phyloP scores from a whole-genome alignment of 2,797 vertebrate genomes.

The Paedocypris micromegethes region DNA sequence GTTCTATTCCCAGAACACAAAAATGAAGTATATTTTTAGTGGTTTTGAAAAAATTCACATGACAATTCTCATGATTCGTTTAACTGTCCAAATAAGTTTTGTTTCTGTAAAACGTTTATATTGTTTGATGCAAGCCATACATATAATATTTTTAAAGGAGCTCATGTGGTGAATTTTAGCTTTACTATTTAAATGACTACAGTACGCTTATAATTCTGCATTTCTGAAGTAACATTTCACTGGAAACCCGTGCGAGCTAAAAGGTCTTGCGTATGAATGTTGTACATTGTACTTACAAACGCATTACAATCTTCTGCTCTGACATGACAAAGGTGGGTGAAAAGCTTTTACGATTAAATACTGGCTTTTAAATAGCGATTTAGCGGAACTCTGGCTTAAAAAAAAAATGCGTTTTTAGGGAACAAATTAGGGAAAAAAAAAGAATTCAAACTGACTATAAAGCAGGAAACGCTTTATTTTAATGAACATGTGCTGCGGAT shows the following conservation, averaged over 20 bases:
- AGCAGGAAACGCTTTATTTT: too few relatives aligned
- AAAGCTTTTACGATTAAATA: constrained; percentile 12
- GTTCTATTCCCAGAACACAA: background rate
- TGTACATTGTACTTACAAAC: constrained; percentile 21
- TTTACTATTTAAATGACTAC: background rate
- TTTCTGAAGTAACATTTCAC: constrained; percentile 1
- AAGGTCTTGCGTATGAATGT: constrained; percentile 9
- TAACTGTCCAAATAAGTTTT: too few relatives aligned
- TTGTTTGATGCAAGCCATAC: too few relatives aligned
- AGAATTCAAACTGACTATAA: too few relatives aligned
- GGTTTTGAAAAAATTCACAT: too few relatives aligned
- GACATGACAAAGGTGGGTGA: constrained; percentile 36
- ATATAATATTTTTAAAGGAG: background rate
- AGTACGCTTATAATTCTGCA: constrained; percentile 5
- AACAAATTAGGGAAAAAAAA: too few relatives aligned
- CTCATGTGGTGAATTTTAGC: background rate
- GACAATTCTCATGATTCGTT: too few relatives aligned
- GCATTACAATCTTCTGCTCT: constrained; percentile 20
- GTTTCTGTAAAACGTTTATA: too few relatives aligned
- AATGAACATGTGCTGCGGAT: too few relatives aligned
- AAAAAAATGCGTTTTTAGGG: background rate
- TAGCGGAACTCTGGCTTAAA: constrained; percentile 1
- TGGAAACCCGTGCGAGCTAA: constrained; percentile 14
- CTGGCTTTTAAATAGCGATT: background rate
- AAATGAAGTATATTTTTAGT: too few relatives aligned